Percentiles rank a stretch among this genome's conserved stretches.
Conservation (phyloP, 2,888 invertebrate species). For the Microchrysa polita region DNA sequence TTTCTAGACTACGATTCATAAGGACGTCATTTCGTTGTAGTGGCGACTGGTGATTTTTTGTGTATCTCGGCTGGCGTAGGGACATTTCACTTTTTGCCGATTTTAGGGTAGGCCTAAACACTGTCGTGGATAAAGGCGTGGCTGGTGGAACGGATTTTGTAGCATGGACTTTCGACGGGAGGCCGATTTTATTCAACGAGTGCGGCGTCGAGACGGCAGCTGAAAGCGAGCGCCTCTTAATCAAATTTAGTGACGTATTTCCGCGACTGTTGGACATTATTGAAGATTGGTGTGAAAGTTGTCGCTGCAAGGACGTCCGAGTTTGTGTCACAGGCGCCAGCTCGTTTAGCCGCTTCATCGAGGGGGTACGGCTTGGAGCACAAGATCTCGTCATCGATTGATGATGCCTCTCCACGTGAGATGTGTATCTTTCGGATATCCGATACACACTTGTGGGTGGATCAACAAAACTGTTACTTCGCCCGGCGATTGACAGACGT, state of each 20-base stretch:
- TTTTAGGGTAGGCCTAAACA: slow-evolving; percentile 47
- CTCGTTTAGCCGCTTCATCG: slow-evolving; percentile 52
- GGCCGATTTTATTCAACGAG: slow-evolving; percentile 53
- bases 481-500: slow-evolving; percentile 55
- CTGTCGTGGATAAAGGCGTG: not conserved
- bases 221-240: slow-evolving; percentile 46
- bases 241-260: slow-evolving; percentile 15
- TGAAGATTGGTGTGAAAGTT: slow-evolving; percentile 38
- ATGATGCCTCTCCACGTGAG: too few relatives aligned
- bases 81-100: slow-evolving; percentile 52
- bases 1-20: slow-evolving; percentile 62
- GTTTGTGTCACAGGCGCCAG: not conserved
- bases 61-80: slow-evolving; percentile 37
- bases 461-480: slow-evolving; percentile 58
- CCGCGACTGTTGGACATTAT: slow-evolving; percentile 38
- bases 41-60: slow-evolving; percentile 23
- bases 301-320: not conserved
- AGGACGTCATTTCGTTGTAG: slow-evolving; percentile 58
- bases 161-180: slow-evolving; percentile 41
- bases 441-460: not conserved
- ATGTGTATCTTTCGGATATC: too few relatives aligned
- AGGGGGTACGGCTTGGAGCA: slow-evolving; percentile 44
- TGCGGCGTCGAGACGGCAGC: slow-evolving; percentile 52
- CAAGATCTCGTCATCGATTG: slow-evolving; percentile 33
- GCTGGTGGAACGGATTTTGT: not conserved